These are phyloP conservation scores for Coccyzus lansbergi DNA, from an alignment of 2,797 vertebrate species.

Conservation along the genomic window DNA sequence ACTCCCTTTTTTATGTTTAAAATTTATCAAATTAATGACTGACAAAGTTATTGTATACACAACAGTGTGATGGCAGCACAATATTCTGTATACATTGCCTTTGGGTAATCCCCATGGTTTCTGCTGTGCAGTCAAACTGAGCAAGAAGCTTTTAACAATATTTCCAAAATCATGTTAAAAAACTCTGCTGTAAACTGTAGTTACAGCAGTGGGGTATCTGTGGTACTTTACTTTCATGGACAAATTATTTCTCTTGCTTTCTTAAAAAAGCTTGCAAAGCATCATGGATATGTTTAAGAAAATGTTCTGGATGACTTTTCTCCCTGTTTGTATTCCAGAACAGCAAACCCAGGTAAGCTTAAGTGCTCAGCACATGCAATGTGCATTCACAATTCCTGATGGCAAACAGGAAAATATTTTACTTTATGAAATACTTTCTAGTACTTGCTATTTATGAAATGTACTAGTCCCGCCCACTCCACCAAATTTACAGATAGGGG, in stretches of 20 bases:
- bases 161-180: neutral
- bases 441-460: neutral
- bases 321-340: neutral
- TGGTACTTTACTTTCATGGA: neutral
- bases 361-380: neutral
- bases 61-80: neutral
- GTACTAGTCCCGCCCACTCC: neutral
- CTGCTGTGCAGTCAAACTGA: constrained; percentile 5
- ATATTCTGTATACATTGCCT: neutral
- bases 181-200: neutral
- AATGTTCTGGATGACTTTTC: neutral
- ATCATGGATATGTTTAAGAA: neutral
- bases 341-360: neutral
- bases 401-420: neutral
- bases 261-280: neutral
- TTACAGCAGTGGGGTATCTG: neutral
- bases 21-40: neutral
- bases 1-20: neutral
- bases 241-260: neutral
- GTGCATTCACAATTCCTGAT: neutral
- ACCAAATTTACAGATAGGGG: neutral
- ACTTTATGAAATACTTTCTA: neutral
- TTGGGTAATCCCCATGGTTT: neutral
- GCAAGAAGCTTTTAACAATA: neutral
- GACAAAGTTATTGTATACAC: neutral